Evolutionary conservation across 2,797 vertebrate genomes (phyloP).

Genomic region (Pipistrellus pipistrellus): DNA sequence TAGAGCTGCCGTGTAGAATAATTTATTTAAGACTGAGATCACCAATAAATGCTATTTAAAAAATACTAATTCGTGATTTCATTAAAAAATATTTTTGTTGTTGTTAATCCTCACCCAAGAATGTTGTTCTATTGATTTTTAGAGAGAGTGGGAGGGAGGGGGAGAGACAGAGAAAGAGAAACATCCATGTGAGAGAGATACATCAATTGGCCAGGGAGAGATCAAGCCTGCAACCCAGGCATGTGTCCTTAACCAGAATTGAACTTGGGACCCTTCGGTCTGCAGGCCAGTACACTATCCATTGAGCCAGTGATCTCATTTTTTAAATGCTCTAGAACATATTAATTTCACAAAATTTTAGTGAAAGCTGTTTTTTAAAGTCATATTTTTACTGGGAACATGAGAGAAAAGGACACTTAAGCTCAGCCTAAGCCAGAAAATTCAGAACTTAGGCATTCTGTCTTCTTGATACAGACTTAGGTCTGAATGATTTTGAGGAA

Average conservation of each 20-base stretch:
- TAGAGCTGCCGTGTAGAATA: conserved; percentile 66
- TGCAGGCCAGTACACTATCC: too few species aligned
- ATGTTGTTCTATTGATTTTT: too few species aligned
- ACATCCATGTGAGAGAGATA: too few species aligned
- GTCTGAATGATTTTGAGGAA: conserved; percentile 45
- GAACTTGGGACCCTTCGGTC: too few species aligned
- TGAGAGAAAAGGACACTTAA: neutral
- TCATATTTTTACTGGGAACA: conserved; percentile 53
- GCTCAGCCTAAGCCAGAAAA: conserved; percentile 52
- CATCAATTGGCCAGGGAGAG: too few species aligned
- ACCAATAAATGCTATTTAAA: conserved; percentile 55
- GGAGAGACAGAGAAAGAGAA: too few species aligned
- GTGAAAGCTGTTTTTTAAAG: conserved; percentile 37
- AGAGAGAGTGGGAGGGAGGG: too few species aligned
- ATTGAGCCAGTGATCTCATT: too few species aligned
- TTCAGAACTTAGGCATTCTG: neutral
- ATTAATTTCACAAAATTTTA: conserved; percentile 58
- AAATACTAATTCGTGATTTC: conserved; percentile 60
- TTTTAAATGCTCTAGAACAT: conserved; percentile 40
- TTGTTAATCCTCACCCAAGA: too few species aligned
- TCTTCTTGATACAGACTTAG: conserved; percentile 61
- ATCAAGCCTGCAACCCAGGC: too few species aligned
- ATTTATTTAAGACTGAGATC: conserved; percentile 69
- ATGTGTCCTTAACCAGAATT: too few species aligned
- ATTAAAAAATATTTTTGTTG: neutral